Base-by-base conservation (phyloP, 2,797 vertebrate species). In the Aulostomus chinensis region DNA sequence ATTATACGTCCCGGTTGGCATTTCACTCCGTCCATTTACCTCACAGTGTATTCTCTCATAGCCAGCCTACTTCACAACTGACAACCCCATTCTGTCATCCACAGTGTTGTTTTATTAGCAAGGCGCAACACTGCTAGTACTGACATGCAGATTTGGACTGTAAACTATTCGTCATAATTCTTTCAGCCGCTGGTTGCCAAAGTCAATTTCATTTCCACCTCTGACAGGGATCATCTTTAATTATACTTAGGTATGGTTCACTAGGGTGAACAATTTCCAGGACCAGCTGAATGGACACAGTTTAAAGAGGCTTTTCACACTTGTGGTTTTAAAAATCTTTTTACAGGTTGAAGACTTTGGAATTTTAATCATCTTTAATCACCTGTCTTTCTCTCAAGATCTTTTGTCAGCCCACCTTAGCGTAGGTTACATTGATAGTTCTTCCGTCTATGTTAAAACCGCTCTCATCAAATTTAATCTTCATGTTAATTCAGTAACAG, bases 181-280 rank as follows among this genome's bases (percentile, higher is more conserved):
- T 83, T 81, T 58, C 57, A 69, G 26, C 64, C 28, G 48, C 35
- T 39, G 35, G 40, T 78, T 60, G 15, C 30, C 49, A 3, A 43
- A 16, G 28, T 10, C 52, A 36, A 40, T 66, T 55, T 45, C 58
- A 49, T 76, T 51, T 52, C 20, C 4, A 14, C 60, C 50, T 56
- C 59, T 67, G 80, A 77, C 85, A 81, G 68, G 61, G 58, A 77
- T 85, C 72, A 54, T 62, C 69, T 78, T 74, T 87, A 86, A 87
- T 88, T 76, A 84, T 69, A 55, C 49, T 68, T 39, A n/a, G n/a
- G n/a, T n/a, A n/a, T 38, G 55, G 47, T 68, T 72, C 56, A 64
- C 59, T 79, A 76, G 84, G 74, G 69, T 80, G 72, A 82, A 60
- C 24, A 37, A 70, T 43, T 82, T 57, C 58, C 59, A 74, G 45